Evolutionary conservation across 2,113 vertebrate genomes (phyloP).

Genomic region (Pelusios castaneus): DNA sequence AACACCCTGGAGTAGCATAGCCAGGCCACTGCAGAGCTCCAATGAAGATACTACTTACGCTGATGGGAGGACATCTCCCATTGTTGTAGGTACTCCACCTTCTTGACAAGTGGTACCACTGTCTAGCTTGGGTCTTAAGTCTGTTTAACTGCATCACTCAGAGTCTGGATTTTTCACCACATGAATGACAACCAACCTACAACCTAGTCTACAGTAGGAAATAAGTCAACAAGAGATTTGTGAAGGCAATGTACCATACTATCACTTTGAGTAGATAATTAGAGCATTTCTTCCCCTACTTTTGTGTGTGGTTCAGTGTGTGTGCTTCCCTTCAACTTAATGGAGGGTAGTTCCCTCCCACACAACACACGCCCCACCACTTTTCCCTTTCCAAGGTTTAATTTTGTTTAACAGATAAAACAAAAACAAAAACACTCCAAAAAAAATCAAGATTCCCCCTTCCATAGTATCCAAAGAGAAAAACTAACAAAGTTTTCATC

Average conservation of each 20-base stretch:
- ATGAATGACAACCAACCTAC: too few species aligned
- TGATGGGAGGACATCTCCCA: background rate
- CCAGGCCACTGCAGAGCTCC: background rate
- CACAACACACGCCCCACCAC: too few species aligned
- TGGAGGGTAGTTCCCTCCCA: too few species aligned
- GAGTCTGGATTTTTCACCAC: background rate
- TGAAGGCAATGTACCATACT: background rate
- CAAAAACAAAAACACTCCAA: too few species aligned
- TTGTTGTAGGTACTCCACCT: too few species aligned
- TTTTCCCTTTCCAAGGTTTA: background rate
- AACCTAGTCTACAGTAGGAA: background rate
- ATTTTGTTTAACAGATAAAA: background rate
- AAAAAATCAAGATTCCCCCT: background rate
- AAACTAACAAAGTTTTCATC: rapidly evolving
- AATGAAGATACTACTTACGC: background rate
- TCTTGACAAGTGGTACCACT: background rate
- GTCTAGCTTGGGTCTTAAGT: background rate
- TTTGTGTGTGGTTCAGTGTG: background rate
- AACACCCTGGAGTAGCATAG: background rate
- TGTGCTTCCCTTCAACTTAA: background rate
- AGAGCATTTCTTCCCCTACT: background rate
- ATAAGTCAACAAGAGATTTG: background rate
- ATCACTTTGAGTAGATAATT: background rate
- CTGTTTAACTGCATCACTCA: background rate
- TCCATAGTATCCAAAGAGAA: background rate